Conservation (phyloP, 2,888 invertebrate genomes). For the Sericinus montela region DNA sequence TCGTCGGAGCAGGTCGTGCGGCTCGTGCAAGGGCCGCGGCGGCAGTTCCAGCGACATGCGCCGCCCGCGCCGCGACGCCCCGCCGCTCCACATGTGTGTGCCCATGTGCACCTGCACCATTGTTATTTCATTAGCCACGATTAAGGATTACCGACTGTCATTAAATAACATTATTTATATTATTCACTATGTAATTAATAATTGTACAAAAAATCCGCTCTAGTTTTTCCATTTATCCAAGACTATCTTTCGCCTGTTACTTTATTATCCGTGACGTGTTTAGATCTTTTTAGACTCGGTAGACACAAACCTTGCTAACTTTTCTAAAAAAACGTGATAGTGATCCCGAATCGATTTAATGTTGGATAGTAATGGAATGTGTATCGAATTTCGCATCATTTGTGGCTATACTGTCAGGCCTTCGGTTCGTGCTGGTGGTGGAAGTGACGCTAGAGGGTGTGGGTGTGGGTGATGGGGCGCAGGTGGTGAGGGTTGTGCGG, state of each 20-base stretch:
- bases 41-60: constrained; percentile 97
- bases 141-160: too few species aligned
- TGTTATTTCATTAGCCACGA: background rate
- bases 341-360: constrained; percentile 17
- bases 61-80: constrained; percentile 94
- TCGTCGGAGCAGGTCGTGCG: constrained; percentile 91
- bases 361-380: constrained; percentile 47
- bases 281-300: too few species aligned
- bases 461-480: constrained; percentile 48
- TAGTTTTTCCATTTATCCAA: too few species aligned
- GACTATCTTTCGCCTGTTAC: too few species aligned
- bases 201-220: too few species aligned
- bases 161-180: too few species aligned
- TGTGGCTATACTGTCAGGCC: constrained; percentile 83
- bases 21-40: constrained; percentile 88
- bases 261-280: too few species aligned
- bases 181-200: too few species aligned
- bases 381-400: constrained; percentile 32
- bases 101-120: constrained; percentile 93
- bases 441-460: constrained; percentile 77
- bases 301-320: too few species aligned
- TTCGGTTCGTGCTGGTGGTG: constrained; percentile 83
- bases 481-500: constrained; percentile 55
- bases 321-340: too few species aligned
- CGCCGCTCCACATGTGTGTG: constrained; percentile 98